Evolutionary conservation across 2,888 invertebrate genomes (phyloP), one percentile per base, ranked within the genome.

Genomic region (Oxyteleia sp.): DNA sequence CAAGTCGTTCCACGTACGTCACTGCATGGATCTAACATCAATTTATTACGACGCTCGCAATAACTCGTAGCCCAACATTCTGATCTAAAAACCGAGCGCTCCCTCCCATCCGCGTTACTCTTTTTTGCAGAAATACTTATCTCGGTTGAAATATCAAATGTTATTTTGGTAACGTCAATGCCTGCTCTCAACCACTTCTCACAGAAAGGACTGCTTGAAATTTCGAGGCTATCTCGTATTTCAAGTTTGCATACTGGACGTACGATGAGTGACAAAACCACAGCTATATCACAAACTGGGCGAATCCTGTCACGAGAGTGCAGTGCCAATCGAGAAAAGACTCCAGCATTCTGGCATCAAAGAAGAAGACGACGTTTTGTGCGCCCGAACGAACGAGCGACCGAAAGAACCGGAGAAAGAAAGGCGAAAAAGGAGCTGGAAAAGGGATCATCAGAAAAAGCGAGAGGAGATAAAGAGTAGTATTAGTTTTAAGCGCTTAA

Each of bases 401-500:
- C 32, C 4, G 38, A 38, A 32, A 61, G 45, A 74, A 55, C 51
- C 49, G 32, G 49, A 69, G 43, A 72, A 57, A 49, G 59, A 63
- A 32, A 35, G 13, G 32, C 23, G 66, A 57, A 29, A 61, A 59
- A 20, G 29, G 51, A 43, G 61, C 53, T 38, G 66, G 43, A 81
- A 61, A 61, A 69, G 57, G 69, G 74, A 64, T 78, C 76, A 43
- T 63, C 43, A 63, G 78, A 80, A 59, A 69, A 80, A 66, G 71
- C 49, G 49, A 69, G 61, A 71, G 63, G 51, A 74, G 76, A 80
- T 74, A 83, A 79, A 83, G 83, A 79, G 75, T 64, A 69, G 79
- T 80, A 75, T 84, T 75, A 75, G 79, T 79, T 80, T 84, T 75
- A 71, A 80, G 63, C 64, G 75, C 74, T 80, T 79, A 84, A 84